Base-by-base conservation (phyloP, 37 sponge, comb jelly and placozoan genomes). In the Mnemiopsis leidyi region DNA sequence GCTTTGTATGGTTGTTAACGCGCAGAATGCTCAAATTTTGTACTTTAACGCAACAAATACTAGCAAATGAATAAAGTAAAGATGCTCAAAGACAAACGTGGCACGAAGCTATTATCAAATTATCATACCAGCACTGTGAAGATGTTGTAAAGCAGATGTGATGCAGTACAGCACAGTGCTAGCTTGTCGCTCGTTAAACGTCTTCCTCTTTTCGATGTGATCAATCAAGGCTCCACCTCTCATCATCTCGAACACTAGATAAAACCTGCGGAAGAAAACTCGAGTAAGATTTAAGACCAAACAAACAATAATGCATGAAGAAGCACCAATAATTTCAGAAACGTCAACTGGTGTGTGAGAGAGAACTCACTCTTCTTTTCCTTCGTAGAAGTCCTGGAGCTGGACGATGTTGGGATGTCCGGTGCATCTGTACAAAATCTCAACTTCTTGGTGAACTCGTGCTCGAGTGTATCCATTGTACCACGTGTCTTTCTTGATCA, bases 101-200 rank as follows among this genome's bases (percentile, higher is more conserved):
- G 79, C 33, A 77, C 25, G 0, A 79, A n/a, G 1, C 29, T 0
- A 0, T n/a, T 25, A 24, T 30, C 36, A 3, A 73, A 0, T 0
- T n/a, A 68, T 36, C 30, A 37, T 61, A 95, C 95, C 95, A 28
- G 93, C 93, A 38, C 90, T 39, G 67, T 97, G 97, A 32, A 97
- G 96, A 69, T 94, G 95, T 32, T 34, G 71, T 36, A 97, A 94
- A 34, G 97, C 97, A 36, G 39, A 36, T 0, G 96, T 92, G 0
- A 97, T 94, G 24, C 95, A 95, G 26, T 37, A 26, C 1, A 94
- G 93, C 2, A 97, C 97, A 0, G 69, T 69, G 68, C 95, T 94
- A 24, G 97, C 97, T 68, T 97, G 95, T 28, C 93, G 68, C 82
- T 97, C 97, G 23, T 94, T 94, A 90, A 97, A 97, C 68, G 69